phyloP scores from a whole-genome alignment of 2,113 vertebrate species.

The Lonchura striata region DNA sequence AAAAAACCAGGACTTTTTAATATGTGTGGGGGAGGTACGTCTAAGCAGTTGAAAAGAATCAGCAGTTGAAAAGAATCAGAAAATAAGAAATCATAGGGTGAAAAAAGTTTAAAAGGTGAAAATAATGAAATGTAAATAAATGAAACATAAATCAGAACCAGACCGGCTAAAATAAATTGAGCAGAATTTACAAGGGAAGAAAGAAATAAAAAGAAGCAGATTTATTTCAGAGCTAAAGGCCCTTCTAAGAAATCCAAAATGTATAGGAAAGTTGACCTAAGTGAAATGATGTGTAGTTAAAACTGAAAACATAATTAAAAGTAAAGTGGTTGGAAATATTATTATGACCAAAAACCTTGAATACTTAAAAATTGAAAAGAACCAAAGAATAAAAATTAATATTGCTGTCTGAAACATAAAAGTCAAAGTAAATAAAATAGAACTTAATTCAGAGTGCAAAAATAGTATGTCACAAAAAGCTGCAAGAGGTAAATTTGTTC shows the following conservation, averaged over 20 bases:
- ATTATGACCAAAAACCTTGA: background rate
- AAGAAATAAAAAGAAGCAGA: constrained; percentile 57
- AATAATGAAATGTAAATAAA: constrained; percentile 65
- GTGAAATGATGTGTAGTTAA: constrained; percentile 15
- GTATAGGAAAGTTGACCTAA: background rate
- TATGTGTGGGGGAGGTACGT: background rate
- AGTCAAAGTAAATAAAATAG: background rate
- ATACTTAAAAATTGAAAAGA: background rate
- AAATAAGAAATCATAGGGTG: constrained; percentile 6
- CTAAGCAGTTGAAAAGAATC: background rate
- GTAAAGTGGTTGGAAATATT: background rate
- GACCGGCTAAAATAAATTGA: constrained; percentile 19
- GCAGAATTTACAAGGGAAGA: constrained; percentile 53
- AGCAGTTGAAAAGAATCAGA: background rate
- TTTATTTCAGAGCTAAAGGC: constrained; percentile 28
- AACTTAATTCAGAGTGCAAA: background rate
- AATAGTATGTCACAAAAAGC: background rate
- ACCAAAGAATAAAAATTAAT: background rate
- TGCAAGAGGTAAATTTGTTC: background rate
- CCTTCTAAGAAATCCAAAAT: constrained; percentile 27
- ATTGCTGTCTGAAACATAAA: background rate
- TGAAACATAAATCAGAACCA: constrained; percentile 59
- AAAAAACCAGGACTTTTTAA: background rate
- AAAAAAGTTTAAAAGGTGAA: constrained; percentile 60
- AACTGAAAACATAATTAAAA: constrained; percentile 41